A percentile compares a stretch with the other conserved stretches of the same genome.
phyloP scores from a whole-genome alignment of 2,888 invertebrate genomes.

The Lycophotia porphyrea region DNA sequence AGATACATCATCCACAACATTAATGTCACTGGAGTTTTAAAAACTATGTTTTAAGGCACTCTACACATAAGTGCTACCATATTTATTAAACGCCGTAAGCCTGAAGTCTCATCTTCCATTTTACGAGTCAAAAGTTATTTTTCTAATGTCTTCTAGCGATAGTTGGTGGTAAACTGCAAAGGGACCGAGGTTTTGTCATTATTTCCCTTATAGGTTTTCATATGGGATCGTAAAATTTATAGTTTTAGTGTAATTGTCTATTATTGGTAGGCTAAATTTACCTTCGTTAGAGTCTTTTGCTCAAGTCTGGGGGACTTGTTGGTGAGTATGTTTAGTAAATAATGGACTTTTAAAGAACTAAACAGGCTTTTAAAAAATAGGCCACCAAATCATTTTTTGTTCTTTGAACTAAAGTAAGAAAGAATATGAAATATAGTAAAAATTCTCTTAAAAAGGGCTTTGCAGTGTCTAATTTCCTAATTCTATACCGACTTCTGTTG shows the following conservation, averaged over 20 bases:
- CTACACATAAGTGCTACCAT: conserved; percentile 43
- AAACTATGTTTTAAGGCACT: conserved; percentile 51
- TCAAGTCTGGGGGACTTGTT: background rate
- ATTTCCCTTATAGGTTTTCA: conserved; percentile 48
- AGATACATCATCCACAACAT: conserved; percentile 39
- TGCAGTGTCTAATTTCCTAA: background rate
- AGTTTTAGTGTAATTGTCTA: conserved; percentile 45
- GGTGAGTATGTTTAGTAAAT: too few species aligned
- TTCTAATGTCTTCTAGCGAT: conserved; percentile 47
- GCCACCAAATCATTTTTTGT: too few species aligned
- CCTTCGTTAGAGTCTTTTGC: background rate
- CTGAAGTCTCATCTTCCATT: conserved; percentile 17
- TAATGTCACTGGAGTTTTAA: conserved; percentile 53
- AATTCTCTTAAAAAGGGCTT: background rate
- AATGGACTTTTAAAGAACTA: too few species aligned
- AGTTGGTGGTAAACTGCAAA: conserved; percentile 31
- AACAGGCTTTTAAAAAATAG: too few species aligned
- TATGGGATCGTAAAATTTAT: conserved; percentile 55
- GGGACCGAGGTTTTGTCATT: conserved; percentile 45
- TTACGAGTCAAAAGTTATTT: conserved; percentile 53
- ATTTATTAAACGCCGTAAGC: conserved; percentile 38
- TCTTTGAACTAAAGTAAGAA: background rate
- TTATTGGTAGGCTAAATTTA: conserved; percentile 28
- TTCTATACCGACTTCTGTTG: background rate
- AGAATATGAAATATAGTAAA: background rate